Evolutionary conservation across 2,888 invertebrate genomes (phyloP).

Genomic region (Amblyjoppa proteus): DNA sequence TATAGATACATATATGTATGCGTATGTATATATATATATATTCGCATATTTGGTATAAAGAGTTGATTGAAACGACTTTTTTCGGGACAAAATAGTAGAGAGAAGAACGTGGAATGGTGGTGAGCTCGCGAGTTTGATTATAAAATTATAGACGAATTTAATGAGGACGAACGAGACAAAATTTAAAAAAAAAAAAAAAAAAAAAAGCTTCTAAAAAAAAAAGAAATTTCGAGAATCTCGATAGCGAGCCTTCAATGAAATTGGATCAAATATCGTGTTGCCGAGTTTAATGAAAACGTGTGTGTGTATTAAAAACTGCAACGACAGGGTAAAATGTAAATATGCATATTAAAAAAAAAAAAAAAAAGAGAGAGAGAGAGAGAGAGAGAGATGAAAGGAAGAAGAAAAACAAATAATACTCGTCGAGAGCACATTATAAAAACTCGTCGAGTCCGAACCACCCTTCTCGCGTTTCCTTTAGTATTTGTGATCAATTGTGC

Average conservation of each 20-base stretch:
- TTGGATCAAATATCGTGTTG: constrained; percentile 36
- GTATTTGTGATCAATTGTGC: constrained; percentile 82
- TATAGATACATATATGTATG: too few relatives aligned
- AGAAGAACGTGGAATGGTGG: constrained; percentile 62
- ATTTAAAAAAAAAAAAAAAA: constrained; percentile 1
- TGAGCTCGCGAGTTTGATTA: constrained; percentile 48
- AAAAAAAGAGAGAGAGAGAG: too few relatives aligned
- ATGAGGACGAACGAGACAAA: not conserved
- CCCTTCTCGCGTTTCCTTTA: constrained; percentile 68
- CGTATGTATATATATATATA: constrained; percentile 23
- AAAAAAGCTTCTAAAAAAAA: not conserved
- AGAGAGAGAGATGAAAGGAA: constrained; percentile 4
- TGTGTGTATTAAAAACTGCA: constrained; percentile 20
- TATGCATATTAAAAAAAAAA: constrained; percentile 34
- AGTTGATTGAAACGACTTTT: constrained; percentile 60
- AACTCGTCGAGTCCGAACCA: constrained; percentile 24
- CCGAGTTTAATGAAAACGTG: constrained; percentile 35
- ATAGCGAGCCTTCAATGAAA: not conserved
- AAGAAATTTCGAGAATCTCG: not conserved
- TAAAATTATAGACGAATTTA: constrained; percentile 21
- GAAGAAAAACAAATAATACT: constrained; percentile 25
- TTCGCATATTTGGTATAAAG: constrained; percentile 54
- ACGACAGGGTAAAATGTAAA: constrained; percentile 64
- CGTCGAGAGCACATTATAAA: constrained; percentile 22
- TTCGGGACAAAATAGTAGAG: constrained; percentile 67